Conservation (phyloP, 2,797 vertebrate species). For the Diceros bicornis region DNA sequence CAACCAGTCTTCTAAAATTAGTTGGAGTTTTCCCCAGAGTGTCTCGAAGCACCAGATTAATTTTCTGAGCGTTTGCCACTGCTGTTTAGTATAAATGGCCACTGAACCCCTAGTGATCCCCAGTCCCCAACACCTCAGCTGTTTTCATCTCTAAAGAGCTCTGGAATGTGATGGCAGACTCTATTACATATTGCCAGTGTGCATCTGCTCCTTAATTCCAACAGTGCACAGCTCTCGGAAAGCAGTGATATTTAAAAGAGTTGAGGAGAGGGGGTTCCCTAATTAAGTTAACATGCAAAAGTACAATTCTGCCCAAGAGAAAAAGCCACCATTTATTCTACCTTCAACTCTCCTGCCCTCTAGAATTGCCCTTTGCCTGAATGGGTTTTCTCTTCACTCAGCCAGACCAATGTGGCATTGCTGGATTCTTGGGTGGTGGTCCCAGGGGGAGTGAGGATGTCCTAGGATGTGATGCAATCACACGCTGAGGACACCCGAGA, state of each 20-base stretch:
- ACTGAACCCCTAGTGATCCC: slow-evolving; percentile 35
- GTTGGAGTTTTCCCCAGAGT: slow-evolving; percentile 47
- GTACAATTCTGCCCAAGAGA: not conserved
- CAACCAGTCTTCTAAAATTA: slow-evolving; percentile 63
- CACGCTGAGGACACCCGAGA: not conserved
- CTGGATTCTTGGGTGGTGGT: not conserved
- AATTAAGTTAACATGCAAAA: slow-evolving; percentile 19
- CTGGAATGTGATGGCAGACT: not conserved
- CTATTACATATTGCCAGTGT: not conserved
- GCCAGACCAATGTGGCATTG: not conserved
- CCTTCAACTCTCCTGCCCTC: not conserved
- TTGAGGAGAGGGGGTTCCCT: not conserved
- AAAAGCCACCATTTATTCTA: not conserved
- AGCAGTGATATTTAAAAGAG: not conserved
- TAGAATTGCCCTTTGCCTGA: no score
- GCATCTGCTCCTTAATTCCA: not conserved
- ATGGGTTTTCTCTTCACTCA: not conserved
- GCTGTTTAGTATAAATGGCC: slow-evolving; percentile 61
- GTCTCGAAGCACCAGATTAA: slow-evolving; percentile 64
- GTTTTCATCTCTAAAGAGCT: not conserved
- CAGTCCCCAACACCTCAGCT: not conserved
- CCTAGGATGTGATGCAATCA: not conserved
- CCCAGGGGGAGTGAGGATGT: not conserved
- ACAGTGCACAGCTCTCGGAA: not conserved
- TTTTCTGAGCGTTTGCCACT: slow-evolving; percentile 65